Evolutionary conservation across 2,797 vertebrate species (phyloP).

Genomic region (Brachyrhaphis roseni): DNA sequence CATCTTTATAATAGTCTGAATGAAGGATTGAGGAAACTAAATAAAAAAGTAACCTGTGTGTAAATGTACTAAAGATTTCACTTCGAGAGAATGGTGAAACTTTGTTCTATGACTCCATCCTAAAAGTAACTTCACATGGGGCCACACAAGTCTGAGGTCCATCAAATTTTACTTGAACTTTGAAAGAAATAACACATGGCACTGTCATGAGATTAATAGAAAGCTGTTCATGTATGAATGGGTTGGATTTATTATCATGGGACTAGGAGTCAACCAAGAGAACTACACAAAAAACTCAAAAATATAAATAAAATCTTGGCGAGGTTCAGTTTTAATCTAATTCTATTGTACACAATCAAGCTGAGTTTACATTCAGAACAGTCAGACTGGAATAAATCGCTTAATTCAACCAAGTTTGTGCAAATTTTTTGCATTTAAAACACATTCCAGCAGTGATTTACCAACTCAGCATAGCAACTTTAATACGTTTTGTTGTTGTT

Average conservation of each 20-base stretch:
- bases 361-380: neutral
- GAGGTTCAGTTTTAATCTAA: neutral
- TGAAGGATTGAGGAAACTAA: neutral
- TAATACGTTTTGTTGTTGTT: neutral
- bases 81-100: neutral
- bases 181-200: neutral
- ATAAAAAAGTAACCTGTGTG: neutral
- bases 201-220: neutral
- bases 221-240: neutral
- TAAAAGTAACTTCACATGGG: neutral
- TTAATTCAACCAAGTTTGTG: neutral
- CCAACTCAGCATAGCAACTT: neutral
- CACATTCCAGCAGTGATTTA: neutral
- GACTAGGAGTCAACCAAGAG: neutral
- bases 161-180: neutral
- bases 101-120: neutral
- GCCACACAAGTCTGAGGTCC: neutral
- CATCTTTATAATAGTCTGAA: neutral
- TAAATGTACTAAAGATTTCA: neutral
- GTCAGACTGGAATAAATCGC: neutral
- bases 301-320: neutral
- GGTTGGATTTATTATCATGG: neutral
- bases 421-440: neutral
- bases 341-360: neutral
- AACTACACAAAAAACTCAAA: neutral